Evolutionary conservation across 1,140 invertebrate genomes (phyloP).

Genomic region (Bombus ignitus): DNA sequence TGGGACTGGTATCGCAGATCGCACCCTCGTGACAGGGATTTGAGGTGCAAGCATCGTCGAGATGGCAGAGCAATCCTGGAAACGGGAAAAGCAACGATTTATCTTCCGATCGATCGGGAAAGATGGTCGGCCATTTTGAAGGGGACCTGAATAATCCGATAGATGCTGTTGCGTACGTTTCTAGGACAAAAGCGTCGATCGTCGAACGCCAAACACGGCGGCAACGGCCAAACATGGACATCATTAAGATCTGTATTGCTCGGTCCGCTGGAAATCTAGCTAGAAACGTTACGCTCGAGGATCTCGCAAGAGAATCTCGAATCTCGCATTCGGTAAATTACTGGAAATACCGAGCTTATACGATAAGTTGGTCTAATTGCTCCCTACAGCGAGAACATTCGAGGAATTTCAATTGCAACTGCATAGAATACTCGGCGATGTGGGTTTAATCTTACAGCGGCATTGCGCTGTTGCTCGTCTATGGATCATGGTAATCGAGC

Average conservation of each 20-base stretch:
- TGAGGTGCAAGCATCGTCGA: slow-evolving; percentile 98
- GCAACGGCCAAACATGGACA: slow-evolving; percentile 74
- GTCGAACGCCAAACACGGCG: slow-evolving; percentile 58
- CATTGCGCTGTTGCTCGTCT: not conserved
- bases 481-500: not conserved
- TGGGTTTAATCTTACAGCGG: too few species aligned
- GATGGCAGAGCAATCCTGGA: slow-evolving; percentile 93
- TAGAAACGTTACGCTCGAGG: slow-evolving; percentile 2
- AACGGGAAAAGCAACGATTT: slow-evolving; percentile 45
- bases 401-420: slow-evolving; percentile 18
- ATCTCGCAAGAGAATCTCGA: slow-evolving; percentile 8
- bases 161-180: slow-evolving; percentile 46
- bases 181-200: slow-evolving; percentile 72
- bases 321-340: slow-evolving; percentile 38
- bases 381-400: slow-evolving; percentile 4
- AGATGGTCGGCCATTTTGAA: slow-evolving; percentile 18
- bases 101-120: not conserved
- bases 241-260: slow-evolving; percentile 59
- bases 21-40: slow-evolving; percentile 97
- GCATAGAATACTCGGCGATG: not conserved
- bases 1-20: slow-evolving; percentile 97
- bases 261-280: not conserved
- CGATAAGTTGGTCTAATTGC: slow-evolving; percentile 46
- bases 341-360: not conserved
- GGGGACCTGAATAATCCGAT: slow-evolving; percentile 3